Conservation (phyloP, 2,797 vertebrate genomes). For the Heterohyrax brucei region DNA sequence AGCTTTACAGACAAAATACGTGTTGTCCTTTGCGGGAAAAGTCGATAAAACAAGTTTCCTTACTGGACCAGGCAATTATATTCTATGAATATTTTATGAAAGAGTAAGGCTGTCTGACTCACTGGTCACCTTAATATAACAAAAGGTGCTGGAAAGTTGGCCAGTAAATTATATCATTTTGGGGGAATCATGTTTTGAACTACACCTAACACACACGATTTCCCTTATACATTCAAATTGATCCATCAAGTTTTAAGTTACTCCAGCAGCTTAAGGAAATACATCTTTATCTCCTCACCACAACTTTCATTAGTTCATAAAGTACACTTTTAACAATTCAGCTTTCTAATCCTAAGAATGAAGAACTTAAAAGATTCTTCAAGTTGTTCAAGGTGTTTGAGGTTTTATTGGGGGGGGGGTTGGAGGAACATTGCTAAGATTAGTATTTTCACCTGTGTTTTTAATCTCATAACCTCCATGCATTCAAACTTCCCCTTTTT, state of each 20-base stretch:
- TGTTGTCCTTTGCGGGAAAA: not conserved
- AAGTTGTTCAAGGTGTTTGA: not conserved
- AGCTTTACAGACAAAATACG: not conserved
- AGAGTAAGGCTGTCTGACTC: constrained; percentile 9
- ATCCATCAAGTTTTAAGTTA: constrained; percentile 2
- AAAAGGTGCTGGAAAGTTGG: not conserved
- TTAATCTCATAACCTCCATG: not conserved
- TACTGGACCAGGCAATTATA: not conserved
- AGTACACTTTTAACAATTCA: not conserved
- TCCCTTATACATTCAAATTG: not conserved
- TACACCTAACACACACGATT: not conserved
- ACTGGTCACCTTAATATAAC: not conserved
- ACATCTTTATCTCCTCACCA: not conserved
- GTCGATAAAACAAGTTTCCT: not conserved
- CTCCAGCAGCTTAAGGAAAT: not conserved
- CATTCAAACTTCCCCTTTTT: constrained; percentile 13
- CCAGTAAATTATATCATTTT: not conserved
- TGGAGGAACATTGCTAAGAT: not conserved
- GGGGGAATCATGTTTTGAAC: not conserved
- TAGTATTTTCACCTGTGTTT: constrained; percentile 38
- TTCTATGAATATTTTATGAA: not conserved
- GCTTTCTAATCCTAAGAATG: constrained; percentile 7
- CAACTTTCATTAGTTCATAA: constrained; percentile 21
- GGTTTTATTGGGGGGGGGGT: not conserved
- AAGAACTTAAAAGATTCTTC: constrained; percentile 35